Evolutionary conservation across 2,113 vertebrate species (phyloP).

Genomic region (Prinia subflava): DNA sequence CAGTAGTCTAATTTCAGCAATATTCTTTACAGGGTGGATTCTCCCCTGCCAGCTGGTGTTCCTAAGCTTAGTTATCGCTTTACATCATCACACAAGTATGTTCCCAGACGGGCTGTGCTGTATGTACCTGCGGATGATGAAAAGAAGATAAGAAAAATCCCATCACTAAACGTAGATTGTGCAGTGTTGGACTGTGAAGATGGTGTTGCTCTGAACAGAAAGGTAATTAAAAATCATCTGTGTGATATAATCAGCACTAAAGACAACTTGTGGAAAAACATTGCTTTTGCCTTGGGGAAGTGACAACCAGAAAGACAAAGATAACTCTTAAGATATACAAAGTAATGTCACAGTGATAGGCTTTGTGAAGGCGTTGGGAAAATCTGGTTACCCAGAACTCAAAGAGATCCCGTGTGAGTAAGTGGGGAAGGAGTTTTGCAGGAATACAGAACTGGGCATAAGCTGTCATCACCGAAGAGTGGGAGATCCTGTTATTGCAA

Average conservation of each 20-base stretch:
- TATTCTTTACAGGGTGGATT: constrained; percentile 60
- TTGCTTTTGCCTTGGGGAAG: neutral
- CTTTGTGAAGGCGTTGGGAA: neutral
- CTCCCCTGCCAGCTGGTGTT: neutral
- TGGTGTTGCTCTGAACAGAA: constrained; percentile 91
- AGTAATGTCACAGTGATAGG: neutral
- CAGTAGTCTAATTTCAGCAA: neutral
- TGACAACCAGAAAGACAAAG: neutral
- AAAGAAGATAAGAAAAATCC: constrained; percentile 90
- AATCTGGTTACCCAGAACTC: neutral
- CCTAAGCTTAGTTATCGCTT: constrained; percentile 14
- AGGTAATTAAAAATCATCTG: constrained; percentile 78
- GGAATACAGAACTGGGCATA: neutral
- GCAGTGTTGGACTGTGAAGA: constrained; percentile 96
- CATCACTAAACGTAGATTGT: constrained; percentile 88
- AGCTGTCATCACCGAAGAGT: neutral
- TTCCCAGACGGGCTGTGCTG: constrained; percentile 90
- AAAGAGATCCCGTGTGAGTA: neutral
- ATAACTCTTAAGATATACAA: neutral
- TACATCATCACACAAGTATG: constrained; percentile 75
- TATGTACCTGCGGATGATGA: constrained; percentile 94
- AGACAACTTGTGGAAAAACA: neutral
- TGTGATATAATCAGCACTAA: neutral
- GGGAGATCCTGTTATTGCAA: neutral
- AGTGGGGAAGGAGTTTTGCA: neutral